A percentile compares a stretch with the other conserved stretches of the same genome.
These are phyloP conservation scores for Mylabris sibirica DNA, from an alignment of 2,888 invertebrate genomes.

Conservation along the genomic window DNA sequence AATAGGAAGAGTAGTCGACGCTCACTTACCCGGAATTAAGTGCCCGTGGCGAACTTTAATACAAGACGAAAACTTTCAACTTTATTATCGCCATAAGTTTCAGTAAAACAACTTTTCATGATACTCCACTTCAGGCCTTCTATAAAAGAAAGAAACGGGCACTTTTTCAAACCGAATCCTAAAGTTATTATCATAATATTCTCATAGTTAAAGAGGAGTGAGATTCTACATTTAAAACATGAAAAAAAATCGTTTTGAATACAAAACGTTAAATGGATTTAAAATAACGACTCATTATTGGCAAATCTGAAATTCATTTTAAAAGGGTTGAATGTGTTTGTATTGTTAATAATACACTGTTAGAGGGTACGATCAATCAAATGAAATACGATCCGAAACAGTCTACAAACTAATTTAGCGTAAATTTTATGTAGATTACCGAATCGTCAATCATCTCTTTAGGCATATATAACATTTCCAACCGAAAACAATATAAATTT, in stretches of 20 bases:
- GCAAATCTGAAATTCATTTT: background rate
- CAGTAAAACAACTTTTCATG: conserved; percentile 27
- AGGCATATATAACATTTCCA: background rate
- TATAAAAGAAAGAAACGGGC: conserved; percentile 31
- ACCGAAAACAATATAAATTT: background rate
- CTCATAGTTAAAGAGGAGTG: conserved; percentile 37
- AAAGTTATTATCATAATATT: conserved; percentile 46
- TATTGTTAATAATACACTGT: conserved; percentile 32
- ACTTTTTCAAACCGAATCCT: conserved; percentile 41
- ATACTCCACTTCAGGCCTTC: conserved; percentile 15
- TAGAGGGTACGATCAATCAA: conserved; percentile 35
- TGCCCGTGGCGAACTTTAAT: conserved; percentile 28
- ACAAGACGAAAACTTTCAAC: conserved; percentile 36
- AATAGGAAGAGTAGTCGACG: conserved; percentile 13
- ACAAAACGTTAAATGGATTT: conserved; percentile 15
- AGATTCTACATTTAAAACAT: conserved; percentile 42
- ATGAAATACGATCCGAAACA: conserved; percentile 28
- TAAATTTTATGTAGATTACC: background rate
- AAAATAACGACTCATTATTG: conserved; percentile 9
- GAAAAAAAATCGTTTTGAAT: conserved; percentile 34
- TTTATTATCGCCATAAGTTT: conserved; percentile 41
- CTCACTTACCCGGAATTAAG: conserved; percentile 28
- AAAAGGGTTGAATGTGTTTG: conserved; percentile 29
- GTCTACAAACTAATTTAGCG: background rate
- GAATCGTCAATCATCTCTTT: background rate